Base-by-base conservation (phyloP, 2,797 vertebrate species). In the Danio choprae region DNA sequence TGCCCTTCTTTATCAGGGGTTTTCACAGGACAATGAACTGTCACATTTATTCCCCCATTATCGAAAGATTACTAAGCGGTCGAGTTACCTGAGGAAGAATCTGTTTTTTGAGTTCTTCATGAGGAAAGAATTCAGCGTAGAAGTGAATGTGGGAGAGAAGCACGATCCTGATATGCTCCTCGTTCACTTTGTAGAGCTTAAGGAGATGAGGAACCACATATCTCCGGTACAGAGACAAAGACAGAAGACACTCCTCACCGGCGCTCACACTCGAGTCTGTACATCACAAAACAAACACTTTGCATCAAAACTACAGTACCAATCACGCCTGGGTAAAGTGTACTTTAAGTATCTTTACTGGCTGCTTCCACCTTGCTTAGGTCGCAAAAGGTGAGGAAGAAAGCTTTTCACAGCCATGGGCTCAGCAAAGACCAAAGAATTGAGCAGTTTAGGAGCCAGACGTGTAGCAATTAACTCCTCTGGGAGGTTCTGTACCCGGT, bases 361-460 rank as follows among this genome's bases (percentile, higher is more conserved):
- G 46, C 10, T 71, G 40, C 12, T 60, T 72, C 86, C 90, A 98
- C 97, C 96, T 87, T 91, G 96, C 92, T 96, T 98, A 91, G 98
- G 97, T 80, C 91, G 94, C 81, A 99, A 92, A 62, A 99, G 95
- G 92, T 99, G 95, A 85, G 98, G 98, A 90, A 99, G 94, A 86
- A 99, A 99, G 90, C 96, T 98, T 92, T 96, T 99, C 44, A 99
- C 94, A 82, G 98, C 98, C 69, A 96, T 95, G 9, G 97, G 96
- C 84, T 99, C 98, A 71, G 98, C 98, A 89, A 99, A 97, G 83
- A 99, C 97, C 0, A 99, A 89, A 77, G 96, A 93, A 88, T 98
- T 97, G 79, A 99, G 95, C 40, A 99, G 92, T 83, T 97, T 96
- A 84, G 97, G 96, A 81, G 96, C 95, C 77, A 99, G 88, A 46